Evolutionary conservation across 1,140 invertebrate genomes (phyloP).

Genomic region (Pogonus chalceus): DNA sequence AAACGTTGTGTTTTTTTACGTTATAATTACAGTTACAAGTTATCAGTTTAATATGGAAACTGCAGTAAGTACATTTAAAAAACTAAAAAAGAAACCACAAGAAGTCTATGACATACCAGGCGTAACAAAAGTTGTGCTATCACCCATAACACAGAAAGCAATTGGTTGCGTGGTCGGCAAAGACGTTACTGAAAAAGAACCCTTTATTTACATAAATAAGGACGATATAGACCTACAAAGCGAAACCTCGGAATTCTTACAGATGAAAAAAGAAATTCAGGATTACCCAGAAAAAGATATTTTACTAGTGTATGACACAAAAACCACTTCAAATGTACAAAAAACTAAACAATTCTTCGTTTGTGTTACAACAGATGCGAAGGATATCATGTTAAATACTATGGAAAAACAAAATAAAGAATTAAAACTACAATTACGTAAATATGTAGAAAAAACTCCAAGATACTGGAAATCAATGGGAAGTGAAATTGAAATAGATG

Average conservation of each 20-base stretch:
- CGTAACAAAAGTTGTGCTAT: conserved; percentile 27
- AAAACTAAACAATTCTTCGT: conserved; percentile 51
- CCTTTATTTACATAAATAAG: conserved; percentile 57
- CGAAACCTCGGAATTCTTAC: conserved; percentile 41
- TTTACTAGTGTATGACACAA: conserved; percentile 57
- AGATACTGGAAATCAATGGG: conserved; percentile 50
- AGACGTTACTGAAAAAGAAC: conserved; percentile 56
- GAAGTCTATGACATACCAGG: conserved; percentile 22
- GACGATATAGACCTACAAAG: conserved; percentile 43
- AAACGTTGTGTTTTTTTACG: too few relatives aligned
- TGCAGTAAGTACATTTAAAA: too few relatives aligned
- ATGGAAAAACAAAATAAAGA: conserved; percentile 47
- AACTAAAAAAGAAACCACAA: too few relatives aligned
- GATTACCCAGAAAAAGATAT: conserved; percentile 44
- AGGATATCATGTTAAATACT: conserved; percentile 36
- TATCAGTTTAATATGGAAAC: too few relatives aligned
- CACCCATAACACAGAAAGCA: conserved; percentile 37
- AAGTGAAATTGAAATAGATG: conserved; percentile 51
- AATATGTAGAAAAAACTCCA: conserved; percentile 47
- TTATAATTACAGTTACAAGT: too few relatives aligned
- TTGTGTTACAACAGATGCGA: conserved; percentile 46
- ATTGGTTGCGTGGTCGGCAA: conserved; percentile 41
- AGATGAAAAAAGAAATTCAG: conserved; percentile 40
- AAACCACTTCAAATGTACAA: conserved; percentile 43
- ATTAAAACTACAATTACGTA: conserved; percentile 51